phyloP scores from a whole-genome alignment of 2,797 vertebrate species.

The Sebastes iracundus region DNA sequence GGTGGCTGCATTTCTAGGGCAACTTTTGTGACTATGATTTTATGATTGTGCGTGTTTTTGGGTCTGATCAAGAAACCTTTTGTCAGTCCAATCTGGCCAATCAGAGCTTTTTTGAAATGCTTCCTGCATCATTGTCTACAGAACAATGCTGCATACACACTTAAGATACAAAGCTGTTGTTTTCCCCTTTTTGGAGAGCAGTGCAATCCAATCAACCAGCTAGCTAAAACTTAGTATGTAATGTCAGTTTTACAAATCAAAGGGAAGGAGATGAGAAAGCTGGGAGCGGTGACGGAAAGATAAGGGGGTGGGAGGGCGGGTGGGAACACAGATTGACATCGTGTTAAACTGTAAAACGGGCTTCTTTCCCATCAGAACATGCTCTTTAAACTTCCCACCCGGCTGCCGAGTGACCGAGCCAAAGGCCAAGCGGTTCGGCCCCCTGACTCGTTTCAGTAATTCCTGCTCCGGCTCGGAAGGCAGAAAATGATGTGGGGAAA shows the following conservation, averaged over 20 bases:
- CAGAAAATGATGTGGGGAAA: conserved; percentile 24
- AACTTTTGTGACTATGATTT: too few relatives aligned
- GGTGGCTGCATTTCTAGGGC: too few relatives aligned
- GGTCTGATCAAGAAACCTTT: too few relatives aligned
- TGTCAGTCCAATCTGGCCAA: too few relatives aligned
- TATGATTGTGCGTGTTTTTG: too few relatives aligned
- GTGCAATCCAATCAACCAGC: not conserved
- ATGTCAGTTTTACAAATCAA: not conserved
- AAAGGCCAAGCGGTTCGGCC: conserved; percentile 33
- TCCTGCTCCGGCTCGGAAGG: conserved; percentile 1
- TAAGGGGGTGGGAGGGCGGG: not conserved
- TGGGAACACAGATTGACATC: not conserved
- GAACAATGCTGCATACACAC: too few relatives aligned
- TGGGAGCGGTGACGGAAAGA: not conserved
- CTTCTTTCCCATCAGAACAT: not conserved
- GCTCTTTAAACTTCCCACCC: conserved; percentile 24
- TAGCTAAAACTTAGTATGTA: not conserved
- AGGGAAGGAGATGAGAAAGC: conserved; percentile 10
- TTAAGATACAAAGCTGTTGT: too few relatives aligned
- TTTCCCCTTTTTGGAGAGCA: too few relatives aligned
- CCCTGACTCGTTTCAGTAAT: conserved; percentile 23
- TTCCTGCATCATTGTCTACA: too few relatives aligned
- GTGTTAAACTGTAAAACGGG: not conserved
- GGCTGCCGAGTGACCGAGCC: conserved; percentile 9
- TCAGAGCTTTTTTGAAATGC: too few relatives aligned